phyloP scores from a whole-genome alignment of 2,888 invertebrate genomes.

The Drosophila rubida region DNA sequence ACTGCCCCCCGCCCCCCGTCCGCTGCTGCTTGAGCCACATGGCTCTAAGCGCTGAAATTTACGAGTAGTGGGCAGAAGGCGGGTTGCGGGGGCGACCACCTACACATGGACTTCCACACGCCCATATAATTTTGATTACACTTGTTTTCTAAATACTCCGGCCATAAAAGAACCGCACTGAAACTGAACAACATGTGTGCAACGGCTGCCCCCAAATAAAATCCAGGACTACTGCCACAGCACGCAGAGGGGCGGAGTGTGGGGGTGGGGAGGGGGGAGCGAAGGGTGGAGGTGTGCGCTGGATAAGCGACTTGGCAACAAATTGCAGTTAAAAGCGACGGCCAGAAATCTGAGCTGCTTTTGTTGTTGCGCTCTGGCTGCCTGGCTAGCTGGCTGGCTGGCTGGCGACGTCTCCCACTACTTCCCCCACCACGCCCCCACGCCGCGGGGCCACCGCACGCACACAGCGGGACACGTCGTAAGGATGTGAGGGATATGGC shows the following conservation, averaged over 20 bases:
- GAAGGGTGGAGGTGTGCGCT: neutral
- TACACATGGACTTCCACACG: conserved; percentile 43
- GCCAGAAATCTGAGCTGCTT: conserved; percentile 58
- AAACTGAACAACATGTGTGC: conserved; percentile 44
- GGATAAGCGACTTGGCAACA: conserved; percentile 70
- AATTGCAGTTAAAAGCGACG: conserved; percentile 71
- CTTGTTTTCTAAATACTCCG: conserved; percentile 77
- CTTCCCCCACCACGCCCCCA: neutral
- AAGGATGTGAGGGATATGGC: conserved; percentile 71
- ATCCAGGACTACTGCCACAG: conserved; percentile 46
- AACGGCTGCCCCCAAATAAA: conserved; percentile 56
- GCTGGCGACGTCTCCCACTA: too few relatives aligned
- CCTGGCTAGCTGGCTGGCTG: too few relatives aligned
- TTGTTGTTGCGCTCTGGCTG: conserved; percentile 19
- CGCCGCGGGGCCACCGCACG: neutral
- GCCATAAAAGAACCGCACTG: conserved; percentile 53
- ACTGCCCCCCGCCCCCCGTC: neutral
- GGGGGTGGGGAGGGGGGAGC: neutral
- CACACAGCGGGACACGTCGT: conserved; percentile 58
- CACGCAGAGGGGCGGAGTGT: too few relatives aligned
- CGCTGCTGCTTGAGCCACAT: conserved; percentile 54
- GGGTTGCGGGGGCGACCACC: conserved; percentile 1
- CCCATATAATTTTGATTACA: conserved; percentile 80
- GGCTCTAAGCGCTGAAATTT: conserved; percentile 66
- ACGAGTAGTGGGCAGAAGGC: conserved; percentile 30